A percentile compares a stretch with the other conserved stretches of the same genome.
phyloP scores from a whole-genome alignment of 2,113 vertebrate species.

The Paradisaea rubra region DNA sequence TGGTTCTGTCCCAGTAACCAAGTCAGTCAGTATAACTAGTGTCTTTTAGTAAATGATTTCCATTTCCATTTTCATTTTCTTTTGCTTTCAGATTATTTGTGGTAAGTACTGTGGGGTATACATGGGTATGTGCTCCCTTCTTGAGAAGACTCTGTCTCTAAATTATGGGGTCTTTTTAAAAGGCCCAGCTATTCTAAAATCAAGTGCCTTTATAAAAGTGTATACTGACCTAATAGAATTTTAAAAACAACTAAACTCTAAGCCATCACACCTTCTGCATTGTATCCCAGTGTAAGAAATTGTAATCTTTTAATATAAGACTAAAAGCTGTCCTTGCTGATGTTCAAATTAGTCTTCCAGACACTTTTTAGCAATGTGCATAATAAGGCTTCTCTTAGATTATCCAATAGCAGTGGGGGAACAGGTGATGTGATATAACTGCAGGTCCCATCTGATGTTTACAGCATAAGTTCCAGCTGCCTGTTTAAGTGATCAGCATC shows the following conservation, averaged over 20 bases:
- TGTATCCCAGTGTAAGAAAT: not conserved
- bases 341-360: not conserved
- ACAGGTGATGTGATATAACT: not conserved
- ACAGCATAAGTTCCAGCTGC: not conserved
- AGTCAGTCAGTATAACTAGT: not conserved
- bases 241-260: not conserved
- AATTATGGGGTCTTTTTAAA: not conserved
- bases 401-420: not conserved
- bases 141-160: not conserved
- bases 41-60: not conserved
- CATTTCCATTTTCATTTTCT: not conserved
- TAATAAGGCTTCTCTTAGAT: not conserved
- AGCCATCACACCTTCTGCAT: not conserved
- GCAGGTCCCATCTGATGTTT: not conserved
- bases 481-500: not conserved
- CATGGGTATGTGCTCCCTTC: not conserved
- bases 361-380: not conserved
- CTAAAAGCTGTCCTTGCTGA: not conserved
- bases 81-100: not conserved
- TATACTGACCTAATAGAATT: not conserved
- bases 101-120: not conserved
- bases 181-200: not conserved
- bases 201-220: not conserved
- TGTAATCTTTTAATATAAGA: not conserved
- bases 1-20: not conserved